These are phyloP conservation scores for Danionella dracula DNA, from an alignment of 2,797 vertebrate species.

Conservation along the genomic window DNA sequence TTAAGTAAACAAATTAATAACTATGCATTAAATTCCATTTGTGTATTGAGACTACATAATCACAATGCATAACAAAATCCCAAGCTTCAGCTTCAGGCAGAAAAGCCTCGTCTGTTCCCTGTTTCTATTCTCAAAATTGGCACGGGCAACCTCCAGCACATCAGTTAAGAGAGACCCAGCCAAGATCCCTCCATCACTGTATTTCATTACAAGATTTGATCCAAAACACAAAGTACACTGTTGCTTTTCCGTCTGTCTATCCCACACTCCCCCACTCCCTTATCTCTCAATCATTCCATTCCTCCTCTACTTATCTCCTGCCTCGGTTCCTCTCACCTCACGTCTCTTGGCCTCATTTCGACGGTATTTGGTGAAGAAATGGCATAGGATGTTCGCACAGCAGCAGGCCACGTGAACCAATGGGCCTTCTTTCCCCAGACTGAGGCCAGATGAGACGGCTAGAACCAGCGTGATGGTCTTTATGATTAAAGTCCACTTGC, in stretches of 20 bases:
- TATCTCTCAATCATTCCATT: neutral
- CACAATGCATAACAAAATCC: neutral
- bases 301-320: neutral
- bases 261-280: constrained; percentile 3
- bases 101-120: neutral
- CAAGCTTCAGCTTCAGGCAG: neutral
- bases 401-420: constrained; percentile 96
- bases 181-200: constrained; percentile 23
- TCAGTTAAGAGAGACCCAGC: constrained; percentile 3
- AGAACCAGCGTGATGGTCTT: constrained; percentile 94
- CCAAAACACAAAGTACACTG: constrained; percentile 32
- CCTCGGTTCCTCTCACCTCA: constrained; percentile 70
- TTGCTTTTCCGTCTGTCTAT: constrained; percentile 17
- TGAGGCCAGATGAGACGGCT: constrained; percentile 89
- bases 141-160: constrained; percentile 6
- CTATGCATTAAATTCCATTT: too few species aligned
- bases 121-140: constrained; percentile 8
- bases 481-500: constrained; percentile 93
- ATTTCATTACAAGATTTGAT: constrained; percentile 37
- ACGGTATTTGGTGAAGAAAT: constrained; percentile 92
- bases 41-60: too few species aligned
- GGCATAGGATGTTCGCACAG: constrained; percentile 92
- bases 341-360: constrained; percentile 94
- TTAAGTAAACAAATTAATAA: too few species aligned
- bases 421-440: constrained; percentile 92